Base-by-base conservation (phyloP, 2,113 vertebrate species). In the Bolborhynchus lineola region DNA sequence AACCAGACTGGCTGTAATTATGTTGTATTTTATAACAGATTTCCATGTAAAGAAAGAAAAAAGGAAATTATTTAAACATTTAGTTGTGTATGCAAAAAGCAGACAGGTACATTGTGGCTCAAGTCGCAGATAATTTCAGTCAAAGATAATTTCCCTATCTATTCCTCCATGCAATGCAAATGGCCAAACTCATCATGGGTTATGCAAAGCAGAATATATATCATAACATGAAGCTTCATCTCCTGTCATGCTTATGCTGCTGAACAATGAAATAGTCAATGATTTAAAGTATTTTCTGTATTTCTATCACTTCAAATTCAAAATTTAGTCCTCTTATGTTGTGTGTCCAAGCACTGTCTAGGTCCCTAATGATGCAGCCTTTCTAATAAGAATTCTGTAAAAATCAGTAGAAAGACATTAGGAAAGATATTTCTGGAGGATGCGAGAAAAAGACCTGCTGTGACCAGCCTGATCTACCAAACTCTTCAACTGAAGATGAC, bases 111-210 rank as follows among this genome's bases (percentile, higher is more conserved):
- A 44, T 13, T 44, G 16, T 28, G 7, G 13, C 35, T 87, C 19
- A 70, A 60, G 18, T 52, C 9, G 29, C n/a, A 26, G 13, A 25
- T n/a, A n/a, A n/a, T n/a, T n/a, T n/a, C n/a, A n/a, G n/a, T 76
- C 5, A 76, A 81, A 67, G 8, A 26, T 28, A 55, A 33, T 60
- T 41, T 6, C 1, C 4, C 10, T 44, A 8, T 1, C 9, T 76
- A 5, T 39, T 79, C 7, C 6, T 59, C 10, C 7, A 4, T 25
- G 10, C 13, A 35, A 15, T 7, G 12, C 26, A 69, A 80, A 82
- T 25, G 1, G 5, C 29, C 25, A 78, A 79, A 75, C 3, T 0
- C 8, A 46, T 4, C 0, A 0, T 9, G 8, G 42, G 4, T 33
- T 80, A 55, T 31, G 11, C 11, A 49, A 42, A 84, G 33, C 5